Evolutionary conservation across 1,140 invertebrate species (phyloP).

Genomic region (Drosophila sturtevanti): DNA sequence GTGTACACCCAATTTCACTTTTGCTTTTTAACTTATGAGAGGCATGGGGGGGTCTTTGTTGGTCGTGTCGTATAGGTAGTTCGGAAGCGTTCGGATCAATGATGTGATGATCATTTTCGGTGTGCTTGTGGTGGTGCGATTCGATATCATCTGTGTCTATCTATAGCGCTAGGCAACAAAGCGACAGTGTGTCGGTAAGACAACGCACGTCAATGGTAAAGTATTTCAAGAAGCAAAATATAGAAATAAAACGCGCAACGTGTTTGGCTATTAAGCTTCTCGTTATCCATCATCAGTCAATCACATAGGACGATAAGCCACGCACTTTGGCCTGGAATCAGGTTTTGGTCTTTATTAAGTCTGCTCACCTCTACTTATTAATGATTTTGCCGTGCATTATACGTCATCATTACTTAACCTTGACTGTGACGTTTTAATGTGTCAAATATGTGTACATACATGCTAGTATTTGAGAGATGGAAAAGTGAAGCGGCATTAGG

Average conservation of each 20-base stretch:
- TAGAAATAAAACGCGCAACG: constrained; percentile 9
- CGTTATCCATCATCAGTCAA: background rate
- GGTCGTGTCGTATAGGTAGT: background rate
- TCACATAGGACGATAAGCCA: background rate
- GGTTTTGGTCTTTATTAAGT: background rate
- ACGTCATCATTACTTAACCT: constrained; percentile 6
- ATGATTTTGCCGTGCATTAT: background rate
- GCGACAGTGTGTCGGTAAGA: constrained; percentile 21
- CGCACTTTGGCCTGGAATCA: background rate
- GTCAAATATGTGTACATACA: background rate
- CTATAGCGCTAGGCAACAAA: constrained; percentile 56
- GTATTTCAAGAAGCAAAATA: constrained; percentile 21
- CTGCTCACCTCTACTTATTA: background rate
- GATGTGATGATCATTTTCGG: constrained; percentile 28
- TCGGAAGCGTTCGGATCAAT: constrained; percentile 21
- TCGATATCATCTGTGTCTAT: constrained; percentile 59
- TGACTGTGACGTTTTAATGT: constrained; percentile 9
- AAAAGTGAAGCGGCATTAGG: background rate
- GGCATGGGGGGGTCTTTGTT: constrained; percentile 15
- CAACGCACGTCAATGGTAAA: constrained; percentile 21
- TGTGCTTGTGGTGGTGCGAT: constrained; percentile 42
- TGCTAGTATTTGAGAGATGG: background rate
- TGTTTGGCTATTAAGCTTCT: background rate
- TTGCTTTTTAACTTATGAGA: constrained; percentile 12
- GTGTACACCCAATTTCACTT: constrained; percentile 21